phyloP scores from a whole-genome alignment of 37 sponge, comb jelly and placozoan species.

The Halichondria panicea region DNA sequence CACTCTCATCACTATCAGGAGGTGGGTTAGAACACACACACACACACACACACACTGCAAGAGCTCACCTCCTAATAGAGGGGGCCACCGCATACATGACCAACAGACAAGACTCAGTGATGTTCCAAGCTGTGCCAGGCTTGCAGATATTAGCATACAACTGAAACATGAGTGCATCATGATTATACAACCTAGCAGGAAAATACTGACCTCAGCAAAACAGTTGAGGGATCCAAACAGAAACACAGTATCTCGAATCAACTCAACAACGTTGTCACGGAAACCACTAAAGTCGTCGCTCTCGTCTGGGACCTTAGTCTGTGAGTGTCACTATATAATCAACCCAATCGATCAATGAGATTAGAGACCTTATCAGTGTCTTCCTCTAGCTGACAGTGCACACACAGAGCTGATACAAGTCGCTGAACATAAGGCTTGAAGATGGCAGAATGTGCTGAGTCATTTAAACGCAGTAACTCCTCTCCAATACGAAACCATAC shows the following conservation, averaged over 20 bases:
- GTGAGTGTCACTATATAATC: background rate
- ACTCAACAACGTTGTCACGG: constrained; percentile 53
- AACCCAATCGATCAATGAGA: background rate
- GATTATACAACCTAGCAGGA: background rate
- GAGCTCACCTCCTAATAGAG: constrained; percentile 50
- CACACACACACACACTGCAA: background rate
- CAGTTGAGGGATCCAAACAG: constrained; percentile 57
- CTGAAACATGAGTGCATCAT: background rate
- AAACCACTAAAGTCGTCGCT: constrained; percentile 63
- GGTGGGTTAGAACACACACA: background rate
- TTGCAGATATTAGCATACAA: constrained; percentile 39
- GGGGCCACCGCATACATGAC: constrained; percentile 80
- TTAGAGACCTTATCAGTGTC: constrained; percentile 9
- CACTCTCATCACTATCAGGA: constrained; percentile 57
- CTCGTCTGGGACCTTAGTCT: constrained; percentile 56
- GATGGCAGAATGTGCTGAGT: constrained; percentile 5
- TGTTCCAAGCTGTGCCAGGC: constrained; percentile 64
- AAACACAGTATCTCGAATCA: constrained; percentile 75
- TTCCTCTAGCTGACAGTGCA: constrained; percentile 83
- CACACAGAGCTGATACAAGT: constrained; percentile 54
- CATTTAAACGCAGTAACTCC: constrained; percentile 42
- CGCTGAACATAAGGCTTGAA: constrained; percentile 62
- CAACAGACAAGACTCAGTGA: constrained; percentile 71
- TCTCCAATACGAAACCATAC: constrained; percentile 87
- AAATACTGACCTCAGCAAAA: constrained; percentile 31